Percentiles rank a stretch among this genome's conserved stretches.
These are phyloP conservation scores for Gephyroberyx darwinii DNA, from an alignment of 2,797 vertebrate genomes.

Conservation along the genomic window DNA sequence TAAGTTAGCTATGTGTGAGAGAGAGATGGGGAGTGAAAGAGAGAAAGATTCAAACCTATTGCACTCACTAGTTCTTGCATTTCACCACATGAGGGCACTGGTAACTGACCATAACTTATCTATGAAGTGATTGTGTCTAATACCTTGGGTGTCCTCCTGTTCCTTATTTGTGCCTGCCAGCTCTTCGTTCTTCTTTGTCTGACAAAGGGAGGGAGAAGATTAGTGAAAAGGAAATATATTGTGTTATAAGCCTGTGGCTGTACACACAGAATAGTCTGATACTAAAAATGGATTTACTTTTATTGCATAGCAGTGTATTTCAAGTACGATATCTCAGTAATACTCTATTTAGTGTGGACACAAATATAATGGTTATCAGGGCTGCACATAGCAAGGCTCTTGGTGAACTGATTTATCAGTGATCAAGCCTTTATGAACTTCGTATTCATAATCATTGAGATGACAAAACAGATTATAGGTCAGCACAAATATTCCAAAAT, in stretches of 20 bases:
- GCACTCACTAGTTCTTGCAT: background rate
- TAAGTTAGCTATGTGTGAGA: constrained; percentile 42
- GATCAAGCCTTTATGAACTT: too few relatives aligned
- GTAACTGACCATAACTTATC: background rate
- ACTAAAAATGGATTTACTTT: too few relatives aligned
- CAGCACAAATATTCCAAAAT: too few relatives aligned
- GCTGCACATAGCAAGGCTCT: too few relatives aligned
- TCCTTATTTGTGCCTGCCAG: background rate
- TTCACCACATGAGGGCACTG: constrained; percentile 51
- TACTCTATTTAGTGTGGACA: too few relatives aligned
- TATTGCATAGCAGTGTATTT: too few relatives aligned
- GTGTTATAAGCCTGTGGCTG: background rate
- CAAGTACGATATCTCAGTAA: too few relatives aligned
- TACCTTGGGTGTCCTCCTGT: constrained; percentile 24
- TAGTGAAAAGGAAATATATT: background rate
- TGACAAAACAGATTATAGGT: too few relatives aligned
- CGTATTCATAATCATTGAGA: too few relatives aligned
- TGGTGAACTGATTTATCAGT: too few relatives aligned
- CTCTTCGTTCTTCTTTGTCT: constrained; percentile 12
- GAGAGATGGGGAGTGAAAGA: constrained; percentile 6
- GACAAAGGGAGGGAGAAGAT: background rate
- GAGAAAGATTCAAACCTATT: constrained; percentile 1
- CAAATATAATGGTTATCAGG: too few relatives aligned
- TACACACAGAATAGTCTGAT: background rate
- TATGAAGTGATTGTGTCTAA: background rate